phyloP scores from a whole-genome alignment of 2,888 invertebrate genomes.

The Sesia bembeciformis region DNA sequence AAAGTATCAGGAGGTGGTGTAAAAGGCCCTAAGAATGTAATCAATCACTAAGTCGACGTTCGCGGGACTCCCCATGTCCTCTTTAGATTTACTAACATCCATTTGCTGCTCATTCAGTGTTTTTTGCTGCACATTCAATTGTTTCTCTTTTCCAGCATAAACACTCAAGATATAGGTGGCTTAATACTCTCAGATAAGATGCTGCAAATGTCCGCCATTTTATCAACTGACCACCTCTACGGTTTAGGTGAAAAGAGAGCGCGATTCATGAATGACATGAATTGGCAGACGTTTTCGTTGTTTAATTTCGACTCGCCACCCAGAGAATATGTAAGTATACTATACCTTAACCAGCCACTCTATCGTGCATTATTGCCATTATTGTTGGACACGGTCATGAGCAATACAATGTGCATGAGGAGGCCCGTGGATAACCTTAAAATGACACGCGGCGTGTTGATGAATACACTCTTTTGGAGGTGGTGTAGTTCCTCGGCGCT shows the following conservation, averaged over 20 bases:
- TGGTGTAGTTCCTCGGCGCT: background rate
- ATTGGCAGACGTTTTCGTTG: constrained; percentile 80
- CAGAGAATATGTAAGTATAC: constrained; percentile 72
- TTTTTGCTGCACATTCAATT: background rate
- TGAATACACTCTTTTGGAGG: too few relatives aligned
- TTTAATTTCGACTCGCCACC: constrained; percentile 82
- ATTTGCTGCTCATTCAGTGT: too few relatives aligned
- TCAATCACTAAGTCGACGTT: too few relatives aligned
- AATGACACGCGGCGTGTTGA: background rate
- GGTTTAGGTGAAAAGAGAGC: constrained; percentile 84
- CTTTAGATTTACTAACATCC: too few relatives aligned
- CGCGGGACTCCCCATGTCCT: too few relatives aligned
- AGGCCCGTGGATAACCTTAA: too few relatives aligned
- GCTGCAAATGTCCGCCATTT: constrained; percentile 77
- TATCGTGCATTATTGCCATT: too few relatives aligned
- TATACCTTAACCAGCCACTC: background rate
- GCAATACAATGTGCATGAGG: too few relatives aligned
- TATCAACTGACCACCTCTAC: constrained; percentile 79
- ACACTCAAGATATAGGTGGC: constrained; percentile 78
- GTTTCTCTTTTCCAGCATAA: constrained; percentile 70
- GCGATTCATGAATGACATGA: constrained; percentile 74
- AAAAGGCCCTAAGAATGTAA: too few relatives aligned
- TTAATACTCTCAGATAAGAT: constrained; percentile 85
- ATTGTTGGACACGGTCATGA: too few relatives aligned
- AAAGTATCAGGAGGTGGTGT: too few relatives aligned